Base-by-base conservation (phyloP, 2,113 vertebrate genomes). In the Hydropotes inermis region DNA sequence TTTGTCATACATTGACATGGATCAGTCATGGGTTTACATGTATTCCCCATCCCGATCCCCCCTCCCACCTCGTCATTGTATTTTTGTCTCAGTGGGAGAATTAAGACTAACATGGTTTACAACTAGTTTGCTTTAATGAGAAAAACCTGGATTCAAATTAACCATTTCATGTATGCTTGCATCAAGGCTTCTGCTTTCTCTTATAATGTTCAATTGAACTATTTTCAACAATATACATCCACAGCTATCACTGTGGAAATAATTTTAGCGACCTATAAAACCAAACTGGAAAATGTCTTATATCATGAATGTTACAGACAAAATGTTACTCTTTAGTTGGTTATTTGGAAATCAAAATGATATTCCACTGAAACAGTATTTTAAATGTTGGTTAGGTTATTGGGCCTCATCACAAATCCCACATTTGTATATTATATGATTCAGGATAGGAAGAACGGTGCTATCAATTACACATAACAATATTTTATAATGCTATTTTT, bases 331-430 rank as follows among this genome's bases (percentile, higher is more conserved):
- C 88, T 86, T 82, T 19, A 60, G 52, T 84, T 64, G 17, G 12
- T 64, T 97, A 64, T 96, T 97, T 94, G n/a, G 47, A 94, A 95
- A 30, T 97, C 60, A 87, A 90, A 86, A 83, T 87, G 36, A n/a
- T 82, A 81, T 16, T 92, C 78, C 50, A 84, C n/a, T 61, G 28
- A 91, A 19, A 74, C 30, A 92, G 10, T 82, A 94, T 87, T 89
- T 96, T 96, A 67, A 97, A 87, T 70, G 8, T 67, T 93, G 33
- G 6, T 90, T 57, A 76, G 16, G 6, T 82, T 83, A 60, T 67
- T 54, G 17, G 14, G 8, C 10, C 60, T 87, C 39, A 58, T 89
- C 28, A 89, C 3, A 92, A 87, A 67, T 64, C 92, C 50, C 28
- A 92, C 36, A 13, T 54, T 87, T 92, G 58, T 43, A 3, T 67